phyloP scores from a whole-genome alignment of 2,797 vertebrate genomes.

The Scyliorhinus canicula region DNA sequence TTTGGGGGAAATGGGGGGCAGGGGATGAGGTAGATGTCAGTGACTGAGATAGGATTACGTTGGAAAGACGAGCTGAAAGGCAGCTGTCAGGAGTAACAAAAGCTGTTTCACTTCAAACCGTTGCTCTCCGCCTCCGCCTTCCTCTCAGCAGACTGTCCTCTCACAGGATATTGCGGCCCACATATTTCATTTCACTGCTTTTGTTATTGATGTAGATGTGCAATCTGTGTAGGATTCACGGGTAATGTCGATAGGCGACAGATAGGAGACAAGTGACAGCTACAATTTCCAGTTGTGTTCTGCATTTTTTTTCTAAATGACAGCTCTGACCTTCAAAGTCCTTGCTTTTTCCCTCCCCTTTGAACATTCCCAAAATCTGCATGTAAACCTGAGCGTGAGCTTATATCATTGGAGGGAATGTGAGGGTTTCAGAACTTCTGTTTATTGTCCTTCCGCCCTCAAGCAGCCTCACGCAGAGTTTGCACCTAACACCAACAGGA shows the following conservation, averaged over 20 bases:
- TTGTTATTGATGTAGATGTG: slow-evolving; percentile 32
- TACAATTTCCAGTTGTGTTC: slow-evolving; percentile 31
- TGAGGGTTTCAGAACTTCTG: background rate
- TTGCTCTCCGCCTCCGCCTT: slow-evolving; percentile 19
- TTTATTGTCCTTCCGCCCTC: background rate
- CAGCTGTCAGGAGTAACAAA: slow-evolving; percentile 29
- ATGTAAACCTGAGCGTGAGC: background rate
- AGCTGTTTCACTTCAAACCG: slow-evolving; percentile 27
- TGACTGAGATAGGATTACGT: slow-evolving; percentile 20
- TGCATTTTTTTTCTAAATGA: slow-evolving; percentile 9
- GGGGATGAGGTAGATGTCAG: slow-evolving; percentile 24
- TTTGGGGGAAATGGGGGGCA: background rate
- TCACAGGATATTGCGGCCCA: slow-evolving; percentile 32
- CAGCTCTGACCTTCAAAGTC: slow-evolving; percentile 33
- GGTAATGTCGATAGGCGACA: slow-evolving; percentile 24
- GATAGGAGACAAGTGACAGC: slow-evolving; percentile 32
- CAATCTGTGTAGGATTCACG: slow-evolving; percentile 34
- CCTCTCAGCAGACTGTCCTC: slow-evolving; percentile 30
- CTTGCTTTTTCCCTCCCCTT: background rate
- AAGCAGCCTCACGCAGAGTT: background rate
- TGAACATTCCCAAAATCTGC: slow-evolving; percentile 14
- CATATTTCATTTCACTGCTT: slow-evolving; percentile 28
- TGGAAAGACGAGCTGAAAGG: slow-evolving; percentile 11
- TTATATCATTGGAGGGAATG: background rate
- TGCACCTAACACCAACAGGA: background rate